A percentile compares a stretch with the other conserved stretches of the same genome.
Evolutionary conservation across 92 coral and sea anemone genomes (phyloP).

Genomic region (Isaurus tuberculatus): DNA sequence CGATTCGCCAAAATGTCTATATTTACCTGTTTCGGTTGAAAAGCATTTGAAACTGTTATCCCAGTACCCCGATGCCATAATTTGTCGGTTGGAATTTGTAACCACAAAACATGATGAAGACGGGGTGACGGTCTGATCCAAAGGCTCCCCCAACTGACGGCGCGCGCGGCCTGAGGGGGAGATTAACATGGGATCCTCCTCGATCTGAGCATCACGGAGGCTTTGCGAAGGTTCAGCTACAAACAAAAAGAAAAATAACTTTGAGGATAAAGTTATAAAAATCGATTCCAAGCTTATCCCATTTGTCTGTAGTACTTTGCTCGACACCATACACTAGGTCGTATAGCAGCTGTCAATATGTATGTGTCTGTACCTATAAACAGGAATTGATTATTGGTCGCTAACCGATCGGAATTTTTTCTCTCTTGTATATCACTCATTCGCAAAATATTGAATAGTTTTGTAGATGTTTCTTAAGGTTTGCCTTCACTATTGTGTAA

Average conservation of each 20-base stretch:
- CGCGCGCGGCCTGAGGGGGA: slow-evolving; percentile 83
- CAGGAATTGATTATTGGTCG: no score
- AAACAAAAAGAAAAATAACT: not conserved
- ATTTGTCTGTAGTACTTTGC: no score
- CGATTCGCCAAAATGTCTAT: not conserved
- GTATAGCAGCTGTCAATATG: no score
- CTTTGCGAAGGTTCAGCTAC: slow-evolving; percentile 77
- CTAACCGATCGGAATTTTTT: no score
- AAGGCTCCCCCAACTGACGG: slow-evolving; percentile 97
- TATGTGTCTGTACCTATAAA: no score
- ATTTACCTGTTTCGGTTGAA: slow-evolving; percentile 72
- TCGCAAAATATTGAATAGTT: no score
- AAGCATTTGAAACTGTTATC: slow-evolving; percentile 98
- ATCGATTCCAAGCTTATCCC: no score
- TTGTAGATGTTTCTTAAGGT: no score
- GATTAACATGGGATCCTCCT: slow-evolving; percentile 90
- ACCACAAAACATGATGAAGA: slow-evolving; percentile 92
- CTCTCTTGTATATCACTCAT: no score
- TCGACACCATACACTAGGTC: no score
- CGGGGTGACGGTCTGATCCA: slow-evolving; percentile 97
- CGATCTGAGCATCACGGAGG: slow-evolving; percentile 91
- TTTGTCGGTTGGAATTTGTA: slow-evolving; percentile 87
- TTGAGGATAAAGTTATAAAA: not conserved
- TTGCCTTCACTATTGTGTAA: no score
- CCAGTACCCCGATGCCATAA: slow-evolving; percentile 99